These are phyloP conservation scores for Spea hammondii DNA, from an alignment of 2,797 vertebrate genomes.

Conservation along the genomic window DNA sequence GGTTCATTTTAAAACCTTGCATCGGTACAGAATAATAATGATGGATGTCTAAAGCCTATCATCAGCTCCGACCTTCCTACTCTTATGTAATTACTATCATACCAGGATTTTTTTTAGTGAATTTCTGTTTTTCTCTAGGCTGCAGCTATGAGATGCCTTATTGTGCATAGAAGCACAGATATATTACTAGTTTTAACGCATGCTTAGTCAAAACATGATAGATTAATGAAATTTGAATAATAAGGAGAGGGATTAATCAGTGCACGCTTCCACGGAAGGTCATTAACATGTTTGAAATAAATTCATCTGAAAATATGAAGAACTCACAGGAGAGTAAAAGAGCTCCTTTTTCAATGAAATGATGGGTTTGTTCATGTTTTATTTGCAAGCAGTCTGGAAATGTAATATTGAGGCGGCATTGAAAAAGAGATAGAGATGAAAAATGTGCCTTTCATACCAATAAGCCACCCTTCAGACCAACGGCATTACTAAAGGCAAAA, in stretches of 20 bases:
- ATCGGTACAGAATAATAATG: too few relatives aligned
- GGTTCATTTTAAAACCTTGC: too few relatives aligned
- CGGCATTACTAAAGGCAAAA: not conserved
- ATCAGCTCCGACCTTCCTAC: too few relatives aligned
- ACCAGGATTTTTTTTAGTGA: too few relatives aligned
- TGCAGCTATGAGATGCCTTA: not conserved
- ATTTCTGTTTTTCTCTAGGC: not conserved
- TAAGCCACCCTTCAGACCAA: constrained; percentile 14
- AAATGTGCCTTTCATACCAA: constrained; percentile 19
- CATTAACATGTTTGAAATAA: constrained; percentile 11
- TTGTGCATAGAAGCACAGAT: not conserved
- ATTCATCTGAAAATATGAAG: not conserved
- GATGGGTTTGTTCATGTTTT: constrained; percentile 22
- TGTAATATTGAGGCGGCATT: constrained; percentile 8
- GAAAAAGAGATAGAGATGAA: constrained; percentile 19
- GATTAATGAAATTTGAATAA: constrained; percentile 17
- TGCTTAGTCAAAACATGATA: not conserved
- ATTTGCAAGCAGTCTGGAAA: constrained; percentile 14
- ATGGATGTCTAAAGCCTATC: too few relatives aligned
- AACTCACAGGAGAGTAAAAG: not conserved
- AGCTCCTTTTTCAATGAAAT: constrained; percentile 6
- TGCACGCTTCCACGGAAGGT: not conserved
- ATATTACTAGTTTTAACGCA: not conserved
- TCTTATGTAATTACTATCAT: too few relatives aligned
- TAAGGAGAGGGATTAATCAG: constrained; percentile 7